phyloP scores from a whole-genome alignment of 2,888 invertebrate species.

The Acleris laterana region DNA sequence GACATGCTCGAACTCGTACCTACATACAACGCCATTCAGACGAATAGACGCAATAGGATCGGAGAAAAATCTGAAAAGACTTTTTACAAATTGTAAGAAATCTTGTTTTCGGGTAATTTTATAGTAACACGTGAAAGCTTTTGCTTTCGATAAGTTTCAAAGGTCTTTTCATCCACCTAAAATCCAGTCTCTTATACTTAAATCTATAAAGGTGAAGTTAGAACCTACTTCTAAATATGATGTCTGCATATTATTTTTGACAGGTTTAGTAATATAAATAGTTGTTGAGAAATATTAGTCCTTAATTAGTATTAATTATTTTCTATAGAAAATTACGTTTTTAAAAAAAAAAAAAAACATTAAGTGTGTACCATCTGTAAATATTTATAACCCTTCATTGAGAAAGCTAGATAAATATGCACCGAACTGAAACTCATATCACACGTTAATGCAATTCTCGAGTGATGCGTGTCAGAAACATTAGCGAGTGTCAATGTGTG shows the following conservation, averaged over 20 bases:
- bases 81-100: slow-evolving; percentile 32
- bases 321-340: too few relatives aligned
- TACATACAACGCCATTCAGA: slow-evolving; percentile 10
- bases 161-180: background rate
- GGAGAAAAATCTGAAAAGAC: slow-evolving; percentile 30
- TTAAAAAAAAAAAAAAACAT: too few relatives aligned
- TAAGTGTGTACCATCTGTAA: too few relatives aligned
- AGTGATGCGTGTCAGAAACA: slow-evolving; percentile 29
- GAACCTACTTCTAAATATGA: too few relatives aligned
- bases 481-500: slow-evolving; percentile 17
- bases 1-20: slow-evolving; percentile 19
- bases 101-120: slow-evolving; percentile 29
- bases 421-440: slow-evolving; percentile 18
- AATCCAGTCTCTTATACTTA: background rate
- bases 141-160: slow-evolving; percentile 13
- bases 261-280: too few relatives aligned
- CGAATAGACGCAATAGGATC: slow-evolving; percentile 25
- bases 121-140: slow-evolving; percentile 13
- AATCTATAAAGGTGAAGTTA: too few relatives aligned
- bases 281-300: too few relatives aligned
- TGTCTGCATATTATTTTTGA: too few relatives aligned
- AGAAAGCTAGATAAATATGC: too few relatives aligned
- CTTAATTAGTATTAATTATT: too few relatives aligned
- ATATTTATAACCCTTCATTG: too few relatives aligned
- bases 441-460: slow-evolving; percentile 31